These are phyloP conservation scores for Aricia artaxerxes DNA, from an alignment of 2,888 invertebrate genomes.

Conservation along the genomic window DNA sequence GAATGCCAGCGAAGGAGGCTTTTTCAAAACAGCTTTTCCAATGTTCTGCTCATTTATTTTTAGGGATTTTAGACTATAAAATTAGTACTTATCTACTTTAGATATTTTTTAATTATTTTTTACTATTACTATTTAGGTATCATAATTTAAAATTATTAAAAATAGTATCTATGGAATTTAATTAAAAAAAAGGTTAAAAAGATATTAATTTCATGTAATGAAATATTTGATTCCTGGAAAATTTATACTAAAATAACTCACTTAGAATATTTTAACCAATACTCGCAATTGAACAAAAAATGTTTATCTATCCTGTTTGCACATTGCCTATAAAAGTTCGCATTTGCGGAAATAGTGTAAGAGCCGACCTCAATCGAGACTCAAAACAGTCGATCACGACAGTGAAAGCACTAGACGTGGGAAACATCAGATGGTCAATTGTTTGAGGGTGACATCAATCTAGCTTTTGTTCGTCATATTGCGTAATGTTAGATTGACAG, in stretches of 20 bases:
- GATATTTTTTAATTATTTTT: neutral
- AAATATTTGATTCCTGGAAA: neutral
- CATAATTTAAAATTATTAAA: neutral
- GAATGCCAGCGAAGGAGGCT: neutral
- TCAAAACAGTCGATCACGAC: conserved; percentile 56
- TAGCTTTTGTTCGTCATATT: conserved; percentile 33
- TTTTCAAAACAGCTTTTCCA: neutral
- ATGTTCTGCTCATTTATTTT: neutral
- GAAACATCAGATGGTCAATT: conserved; percentile 32
- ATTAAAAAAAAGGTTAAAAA: too few species aligned
- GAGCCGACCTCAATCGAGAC: conserved; percentile 42
- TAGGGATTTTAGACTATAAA: neutral
- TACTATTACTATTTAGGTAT: too few species aligned
- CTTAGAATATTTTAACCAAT: conserved; percentile 8
- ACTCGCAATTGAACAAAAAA: conserved; percentile 31
- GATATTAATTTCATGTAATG: too few species aligned
- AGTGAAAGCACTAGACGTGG: conserved; percentile 50
- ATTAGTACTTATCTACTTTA: neutral
- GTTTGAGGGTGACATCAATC: conserved; percentile 32
- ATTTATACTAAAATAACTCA: neutral
- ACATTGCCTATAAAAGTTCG: conserved; percentile 20
- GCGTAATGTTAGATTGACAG: conserved; percentile 32
- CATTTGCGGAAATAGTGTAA: conserved; percentile 29
- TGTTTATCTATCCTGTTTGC: neutral
- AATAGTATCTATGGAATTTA: neutral